Evolutionary conservation across 37 sponge, comb jelly and placozoan species (phyloP), one percentile per base, ranked within the genome.

Genomic region (Geodia barretti): DNA sequence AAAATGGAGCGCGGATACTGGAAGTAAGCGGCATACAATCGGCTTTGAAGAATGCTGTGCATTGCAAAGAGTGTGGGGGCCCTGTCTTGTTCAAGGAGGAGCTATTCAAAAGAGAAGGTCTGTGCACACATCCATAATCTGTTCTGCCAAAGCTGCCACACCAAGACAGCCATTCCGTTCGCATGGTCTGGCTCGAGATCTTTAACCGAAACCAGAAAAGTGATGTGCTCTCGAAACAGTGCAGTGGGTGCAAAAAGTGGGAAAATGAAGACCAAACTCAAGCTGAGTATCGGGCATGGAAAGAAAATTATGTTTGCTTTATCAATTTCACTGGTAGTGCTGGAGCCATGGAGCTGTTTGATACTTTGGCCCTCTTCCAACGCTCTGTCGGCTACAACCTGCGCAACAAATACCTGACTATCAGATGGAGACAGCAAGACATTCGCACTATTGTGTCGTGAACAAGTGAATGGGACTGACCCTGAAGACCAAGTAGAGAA

Each of bases 401-500:
- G 1, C 43, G 79, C 5, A 68, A 68, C 30, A 39, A 41, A 66
- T 40, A 65, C 26, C 68, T 79, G 7, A 79, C 68, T 29, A 17
- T n/a, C 29, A 28, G 79, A 79, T 79, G 79, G 79, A 7, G 79
- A 79, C 43, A 17, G 54, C 23, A 79, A 79, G 58, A 66, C 79
- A 3, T 60, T 68, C 64, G 7, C 68, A 1, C 4, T 43, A 14
- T 23, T 74, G 9, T 24, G 23, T 42, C 33, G 75, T 24, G 59
- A 83, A 60, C 41, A 75, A 64, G 75, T 68, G 2, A 67, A 83
- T 75, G 83, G 83, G 36, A 11, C 67, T 38, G n/a, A n/a, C n/a
- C n/a, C n/a, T n/a, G 75, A 74, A n/a, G 33, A 58, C 0, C 64
- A 39, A 73, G 73, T 83, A 0, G 40, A 42, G 28, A 83, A 74